phyloP scores from a whole-genome alignment of 2,797 vertebrate genomes.

The Lateolabrax maculatus region DNA sequence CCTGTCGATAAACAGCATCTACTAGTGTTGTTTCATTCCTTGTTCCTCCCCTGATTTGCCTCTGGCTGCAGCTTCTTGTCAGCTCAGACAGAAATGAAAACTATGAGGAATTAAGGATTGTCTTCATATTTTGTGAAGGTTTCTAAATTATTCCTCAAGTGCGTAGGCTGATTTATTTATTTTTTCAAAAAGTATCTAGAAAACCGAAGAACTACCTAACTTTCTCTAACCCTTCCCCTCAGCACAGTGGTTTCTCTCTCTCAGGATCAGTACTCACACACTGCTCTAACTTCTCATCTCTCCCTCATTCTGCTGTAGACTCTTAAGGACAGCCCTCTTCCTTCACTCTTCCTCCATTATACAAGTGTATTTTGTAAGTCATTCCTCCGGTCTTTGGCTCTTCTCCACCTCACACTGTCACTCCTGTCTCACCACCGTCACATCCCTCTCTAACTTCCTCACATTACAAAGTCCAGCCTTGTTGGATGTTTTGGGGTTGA shows the following conservation, averaged over 20 bases:
- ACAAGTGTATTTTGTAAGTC: constrained; percentile 94
- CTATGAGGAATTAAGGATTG: neutral
- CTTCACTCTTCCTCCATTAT: constrained; percentile 83
- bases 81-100: neutral
- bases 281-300: constrained; percentile 62
- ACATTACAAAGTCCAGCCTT: constrained; percentile 5
- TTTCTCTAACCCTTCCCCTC: constrained; percentile 13
- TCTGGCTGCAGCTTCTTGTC: neutral
- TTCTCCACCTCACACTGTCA: constrained; percentile 19
- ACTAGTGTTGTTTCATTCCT: too few relatives aligned
- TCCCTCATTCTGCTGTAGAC: constrained; percentile 86
- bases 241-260: neutral
- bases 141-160: neutral
- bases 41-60: too few relatives aligned
- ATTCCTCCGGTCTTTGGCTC: constrained; percentile 59
- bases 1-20: neutral
- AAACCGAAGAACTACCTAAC: neutral
- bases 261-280: neutral
- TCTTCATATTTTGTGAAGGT: neutral
- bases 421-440: constrained; percentile 25
- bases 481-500: neutral
- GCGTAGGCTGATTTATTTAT: neutral
- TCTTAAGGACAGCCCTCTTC: constrained; percentile 90
- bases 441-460: constrained; percentile 34
- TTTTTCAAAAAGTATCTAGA: neutral